Percentiles rank a stretch among this genome's conserved stretches.
Evolutionary conservation across 2,888 invertebrate species (phyloP).

Genomic region (Oasisia sp.): DNA sequence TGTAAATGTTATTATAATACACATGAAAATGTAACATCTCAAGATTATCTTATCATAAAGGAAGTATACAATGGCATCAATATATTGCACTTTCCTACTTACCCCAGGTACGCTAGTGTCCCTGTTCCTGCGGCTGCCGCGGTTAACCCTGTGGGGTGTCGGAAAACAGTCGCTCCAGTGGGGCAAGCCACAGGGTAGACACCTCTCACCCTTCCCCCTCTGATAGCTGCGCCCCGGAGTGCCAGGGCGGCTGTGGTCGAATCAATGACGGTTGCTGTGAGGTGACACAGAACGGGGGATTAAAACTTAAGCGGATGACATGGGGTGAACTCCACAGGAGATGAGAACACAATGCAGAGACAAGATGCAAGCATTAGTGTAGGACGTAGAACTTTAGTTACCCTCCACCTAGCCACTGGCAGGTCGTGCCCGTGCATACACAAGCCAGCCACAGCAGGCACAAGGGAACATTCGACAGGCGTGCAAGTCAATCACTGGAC

Average conservation of each 20-base stretch:
- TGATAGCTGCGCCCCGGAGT: neutral
- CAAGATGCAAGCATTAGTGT: conserved; percentile 13
- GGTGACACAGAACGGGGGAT: neutral
- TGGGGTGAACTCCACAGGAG: neutral
- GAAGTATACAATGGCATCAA: neutral
- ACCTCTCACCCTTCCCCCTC: neutral
- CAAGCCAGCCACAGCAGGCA: conserved; percentile 3
- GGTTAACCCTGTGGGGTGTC: neutral
- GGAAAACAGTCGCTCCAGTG: neutral
- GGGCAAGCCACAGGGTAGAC: neutral
- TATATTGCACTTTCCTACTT: neutral
- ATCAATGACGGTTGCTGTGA: neutral
- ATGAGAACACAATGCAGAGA: neutral
- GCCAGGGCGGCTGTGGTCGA: conserved; percentile 4
- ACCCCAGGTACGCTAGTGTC: neutral
- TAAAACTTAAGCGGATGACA: neutral
- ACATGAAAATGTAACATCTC: neutral
- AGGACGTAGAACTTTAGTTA: neutral
- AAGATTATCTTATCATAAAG: neutral
- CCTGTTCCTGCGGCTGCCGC: neutral
- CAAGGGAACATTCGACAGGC: neutral
- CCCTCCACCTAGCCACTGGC: neutral
- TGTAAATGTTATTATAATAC: neutral
- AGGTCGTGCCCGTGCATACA: neutral
- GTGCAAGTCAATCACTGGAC: neutral